phyloP scores from a whole-genome alignment of 2,113 vertebrate species.

The Alethe diademata region DNA sequence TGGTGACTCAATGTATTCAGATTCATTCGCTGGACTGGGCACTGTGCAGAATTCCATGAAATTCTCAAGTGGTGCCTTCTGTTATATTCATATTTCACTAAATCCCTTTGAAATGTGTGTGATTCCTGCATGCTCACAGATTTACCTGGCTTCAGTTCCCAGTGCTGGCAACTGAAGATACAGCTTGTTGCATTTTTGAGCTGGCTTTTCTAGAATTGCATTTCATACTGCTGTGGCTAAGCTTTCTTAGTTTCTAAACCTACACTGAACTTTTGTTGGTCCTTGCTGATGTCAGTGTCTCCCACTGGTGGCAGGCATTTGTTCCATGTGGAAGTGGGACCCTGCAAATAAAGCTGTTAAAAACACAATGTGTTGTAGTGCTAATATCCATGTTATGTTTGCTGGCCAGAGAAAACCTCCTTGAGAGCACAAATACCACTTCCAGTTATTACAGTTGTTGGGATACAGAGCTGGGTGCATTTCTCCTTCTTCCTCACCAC shows the following conservation, averaged over 20 bases:
- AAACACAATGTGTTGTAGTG: not conserved
- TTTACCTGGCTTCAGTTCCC: not conserved
- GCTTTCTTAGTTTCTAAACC: not conserved
- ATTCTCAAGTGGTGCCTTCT: not conserved
- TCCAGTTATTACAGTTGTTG: not conserved
- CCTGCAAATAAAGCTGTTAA: not conserved
- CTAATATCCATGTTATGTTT: not conserved
- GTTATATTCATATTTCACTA: not conserved
- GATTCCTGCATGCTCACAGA: not conserved
- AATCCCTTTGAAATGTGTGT: not conserved
- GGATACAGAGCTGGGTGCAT: not conserved
- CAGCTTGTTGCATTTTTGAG: not conserved
- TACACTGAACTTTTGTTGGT: not conserved
- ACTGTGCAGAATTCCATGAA: not conserved
- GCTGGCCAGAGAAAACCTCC: not conserved
- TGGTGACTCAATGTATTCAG: not conserved
- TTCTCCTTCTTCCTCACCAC: not conserved
- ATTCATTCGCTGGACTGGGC: not conserved
- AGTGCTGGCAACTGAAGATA: not conserved
- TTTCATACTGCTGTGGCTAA: not conserved
- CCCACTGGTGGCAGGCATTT: not conserved
- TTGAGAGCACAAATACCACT: not conserved
- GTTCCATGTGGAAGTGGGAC: not conserved
- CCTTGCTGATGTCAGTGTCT: not conserved
- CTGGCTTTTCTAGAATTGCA: not conserved